Percentiles rank a stretch among this genome's conserved stretches.
Conservation (phyloP, 35 echinoderm and acorn worm genomes). For the Ptychodera flava region DNA sequence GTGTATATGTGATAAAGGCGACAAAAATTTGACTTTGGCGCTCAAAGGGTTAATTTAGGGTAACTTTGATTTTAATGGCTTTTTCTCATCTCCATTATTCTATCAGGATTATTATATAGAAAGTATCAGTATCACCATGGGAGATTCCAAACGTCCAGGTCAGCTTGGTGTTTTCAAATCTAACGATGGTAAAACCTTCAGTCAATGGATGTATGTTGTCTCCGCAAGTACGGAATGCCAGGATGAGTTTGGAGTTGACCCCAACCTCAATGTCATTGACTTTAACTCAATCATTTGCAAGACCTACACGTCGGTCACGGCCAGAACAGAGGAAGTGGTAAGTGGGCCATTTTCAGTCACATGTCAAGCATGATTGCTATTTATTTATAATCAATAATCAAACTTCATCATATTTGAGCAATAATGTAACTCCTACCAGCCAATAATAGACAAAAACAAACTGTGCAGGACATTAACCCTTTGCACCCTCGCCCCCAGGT, state of each 20-base stretch:
- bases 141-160: slow-evolving; percentile 72
- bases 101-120: slow-evolving; percentile 51
- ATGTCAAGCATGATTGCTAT: not conserved
- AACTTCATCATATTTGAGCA: no score
- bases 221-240: slow-evolving; percentile 33
- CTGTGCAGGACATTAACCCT: no score
- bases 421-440: no score
- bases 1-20: no score
- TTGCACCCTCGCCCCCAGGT: no score
- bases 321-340: slow-evolving; percentile 78
- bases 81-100: no score
- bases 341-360: not conserved
- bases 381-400: not conserved
- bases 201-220: slow-evolving; percentile 68
- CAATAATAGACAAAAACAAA: no score
- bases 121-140: slow-evolving; percentile 80
- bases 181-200: slow-evolving; percentile 49
- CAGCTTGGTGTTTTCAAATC: slow-evolving; percentile 63
- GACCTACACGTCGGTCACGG: slow-evolving; percentile 25
- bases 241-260: slow-evolving; percentile 20
- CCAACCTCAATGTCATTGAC: slow-evolving; percentile 22
- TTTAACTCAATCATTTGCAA: slow-evolving; percentile 45
- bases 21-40: no score
- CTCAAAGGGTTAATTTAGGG: no score
- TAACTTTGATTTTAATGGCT: no score